Evolutionary conservation across 2,888 invertebrate genomes (phyloP), one percentile per base, ranked within the genome.

Genomic region (Drosophila recens): DNA sequence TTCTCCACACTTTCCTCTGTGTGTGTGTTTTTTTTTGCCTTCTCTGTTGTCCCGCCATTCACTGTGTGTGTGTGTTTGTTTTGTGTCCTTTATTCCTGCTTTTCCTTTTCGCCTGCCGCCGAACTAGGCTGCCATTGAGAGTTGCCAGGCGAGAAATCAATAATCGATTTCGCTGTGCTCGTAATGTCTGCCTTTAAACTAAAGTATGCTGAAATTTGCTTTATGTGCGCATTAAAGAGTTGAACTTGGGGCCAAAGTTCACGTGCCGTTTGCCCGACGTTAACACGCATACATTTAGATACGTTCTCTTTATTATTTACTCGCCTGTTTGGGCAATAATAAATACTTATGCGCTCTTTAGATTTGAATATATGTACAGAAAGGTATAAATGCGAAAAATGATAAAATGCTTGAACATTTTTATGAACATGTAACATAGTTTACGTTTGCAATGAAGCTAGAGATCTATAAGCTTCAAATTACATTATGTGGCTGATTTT

Each of bases 131-230:
- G 84, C 72, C 67, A 48, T 61, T 40, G 46, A 56, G 34, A 56
- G 34, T 40, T 58, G 67, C 58, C 67, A 57, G 33, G 48, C 61
- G 72, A 54, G 72, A 73, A 86, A 86, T 86, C 86, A 85, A 86
- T 86, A 89, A 87, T 89, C 89, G 86, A 87, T 86, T 85, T 61
- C 57, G 34, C 34, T 49, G 73, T 77, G 71, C 77, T 75, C 49
- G 73, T 77, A 72, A 80, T 75, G 67, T 56, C 53, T 68, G 78
- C 69, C 57, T 68, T 80, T 81, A 68, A 79, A 76, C 65, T 54
- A 65, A 79, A 76, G 69, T 54, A 65, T 45, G 20, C 42, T 58
- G 36, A 34, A 59, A 48, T 61, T 63, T 75, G 58, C 51, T 70
- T 70, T 57, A 71, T 71, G 75, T 71, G 79, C 71, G 79, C 53